phyloP scores from a whole-genome alignment of 2,888 invertebrate species.

The Eledone cirrhosa region DNA sequence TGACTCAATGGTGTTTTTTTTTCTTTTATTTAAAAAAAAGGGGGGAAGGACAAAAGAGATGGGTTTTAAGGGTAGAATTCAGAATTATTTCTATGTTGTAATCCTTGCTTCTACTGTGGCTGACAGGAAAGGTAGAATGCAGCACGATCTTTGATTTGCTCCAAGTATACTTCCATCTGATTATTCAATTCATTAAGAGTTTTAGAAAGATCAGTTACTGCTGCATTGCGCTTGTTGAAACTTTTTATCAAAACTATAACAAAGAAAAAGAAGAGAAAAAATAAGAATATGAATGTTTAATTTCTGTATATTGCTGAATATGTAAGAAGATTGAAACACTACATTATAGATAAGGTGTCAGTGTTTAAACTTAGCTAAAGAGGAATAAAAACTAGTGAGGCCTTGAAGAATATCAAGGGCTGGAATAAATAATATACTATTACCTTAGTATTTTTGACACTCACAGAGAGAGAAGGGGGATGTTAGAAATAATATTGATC shows the following conservation, averaged over 20 bases:
- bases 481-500: too few relatives aligned
- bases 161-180: slow-evolving; percentile 73
- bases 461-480: too few relatives aligned
- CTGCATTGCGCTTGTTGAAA: neutral
- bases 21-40: neutral
- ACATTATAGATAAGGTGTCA: neutral
- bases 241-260: neutral
- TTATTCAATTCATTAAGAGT: slow-evolving; percentile 72
- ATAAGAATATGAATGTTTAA: neutral
- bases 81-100: neutral
- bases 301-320: neutral
- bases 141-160: slow-evolving; percentile 60
- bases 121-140: slow-evolving; percentile 54
- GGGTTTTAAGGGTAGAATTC: neutral
- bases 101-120: slow-evolving; percentile 35
- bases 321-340: neutral
- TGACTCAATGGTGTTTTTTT: neutral
- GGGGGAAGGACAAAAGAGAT: neutral
- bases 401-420: too few relatives aligned
- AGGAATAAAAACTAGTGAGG: too few relatives aligned
- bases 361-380: neutral
- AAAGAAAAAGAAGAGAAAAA: neutral
- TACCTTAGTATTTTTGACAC: too few relatives aligned
- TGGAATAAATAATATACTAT: too few relatives aligned
- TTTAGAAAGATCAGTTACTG: neutral